phyloP scores from a whole-genome alignment of 2,888 invertebrate species.

The Neoascia interrupta region DNA sequence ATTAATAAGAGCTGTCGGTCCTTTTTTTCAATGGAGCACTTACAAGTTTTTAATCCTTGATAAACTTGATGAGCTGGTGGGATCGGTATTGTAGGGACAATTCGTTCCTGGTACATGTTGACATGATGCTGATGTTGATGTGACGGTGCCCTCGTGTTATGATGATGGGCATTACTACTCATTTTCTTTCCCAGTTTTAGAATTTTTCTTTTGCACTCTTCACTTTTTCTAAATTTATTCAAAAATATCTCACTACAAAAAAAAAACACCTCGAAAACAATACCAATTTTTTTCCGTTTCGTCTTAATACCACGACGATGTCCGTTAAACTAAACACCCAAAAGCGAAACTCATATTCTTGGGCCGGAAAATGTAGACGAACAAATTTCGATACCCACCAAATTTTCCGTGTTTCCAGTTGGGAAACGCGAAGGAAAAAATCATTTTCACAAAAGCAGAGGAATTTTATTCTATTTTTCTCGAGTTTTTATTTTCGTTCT shows the following conservation, averaged over 20 bases:
- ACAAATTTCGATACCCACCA: not conserved
- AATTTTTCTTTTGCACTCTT: not conserved
- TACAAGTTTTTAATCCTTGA: conserved; percentile 60
- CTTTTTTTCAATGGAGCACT: too few relatives aligned
- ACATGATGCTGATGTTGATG: conserved; percentile 41
- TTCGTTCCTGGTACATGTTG: conserved; percentile 52
- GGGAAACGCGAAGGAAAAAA: conserved; percentile 1
- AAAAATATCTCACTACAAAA: not conserved
- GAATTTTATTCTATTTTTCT: conserved; percentile 9
- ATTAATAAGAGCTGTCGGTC: too few relatives aligned
- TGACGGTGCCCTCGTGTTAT: conserved; percentile 16
- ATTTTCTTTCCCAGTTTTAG: conserved; percentile 37
- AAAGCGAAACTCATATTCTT: conserved; percentile 16
- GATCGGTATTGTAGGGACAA: conserved; percentile 31
- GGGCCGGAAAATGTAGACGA: conserved; percentile 14
- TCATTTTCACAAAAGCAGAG: not conserved
- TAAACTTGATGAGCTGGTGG: conserved; percentile 50
- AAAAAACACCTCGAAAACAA: conserved; percentile 9
- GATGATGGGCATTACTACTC: conserved; percentile 30
- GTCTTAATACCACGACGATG: conserved; percentile 36
- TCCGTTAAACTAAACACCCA: conserved; percentile 34
- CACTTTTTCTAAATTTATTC: not conserved
- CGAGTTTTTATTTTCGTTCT: conserved; percentile 46
- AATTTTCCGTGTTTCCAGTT: too few relatives aligned
- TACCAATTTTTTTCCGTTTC: not conserved